A percentile compares a stretch with the other conserved stretches of the same genome.
Evolutionary conservation across 2,113 vertebrate genomes (phyloP).

Genomic region (Tragelaphus strepsiceros): DNA sequence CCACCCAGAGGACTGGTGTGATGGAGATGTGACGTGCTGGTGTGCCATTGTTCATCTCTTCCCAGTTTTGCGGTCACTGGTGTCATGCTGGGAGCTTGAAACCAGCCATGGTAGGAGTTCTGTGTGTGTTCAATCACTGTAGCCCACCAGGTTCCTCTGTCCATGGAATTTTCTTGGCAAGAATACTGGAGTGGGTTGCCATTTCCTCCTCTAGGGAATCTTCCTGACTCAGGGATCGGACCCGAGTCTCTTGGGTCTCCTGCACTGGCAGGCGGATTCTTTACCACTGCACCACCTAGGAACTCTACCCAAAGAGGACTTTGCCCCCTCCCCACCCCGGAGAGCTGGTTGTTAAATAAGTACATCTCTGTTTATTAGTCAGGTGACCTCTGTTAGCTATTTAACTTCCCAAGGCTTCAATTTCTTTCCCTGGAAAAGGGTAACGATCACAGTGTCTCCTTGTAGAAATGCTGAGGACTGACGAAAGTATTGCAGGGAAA

Average conservation of each 20-base stretch:
- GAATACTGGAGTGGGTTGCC: neutral
- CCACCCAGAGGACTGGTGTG: neutral
- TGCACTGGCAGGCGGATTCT: neutral
- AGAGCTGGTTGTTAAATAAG: neutral
- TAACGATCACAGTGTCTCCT: neutral
- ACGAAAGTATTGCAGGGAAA: neutral
- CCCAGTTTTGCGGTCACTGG: neutral
- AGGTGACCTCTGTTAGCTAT: neutral
- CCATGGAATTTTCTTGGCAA: neutral
- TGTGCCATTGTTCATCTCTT: neutral
- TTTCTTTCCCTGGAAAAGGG: neutral
- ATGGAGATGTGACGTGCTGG: fast-evolving
- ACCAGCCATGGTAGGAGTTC: neutral
- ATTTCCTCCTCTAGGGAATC: neutral
- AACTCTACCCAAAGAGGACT: neutral
- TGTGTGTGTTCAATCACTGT: neutral
- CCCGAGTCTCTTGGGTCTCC: neutral
- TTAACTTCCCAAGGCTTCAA: neutral
- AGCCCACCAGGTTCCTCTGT: neutral
- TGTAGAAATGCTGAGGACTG: neutral
- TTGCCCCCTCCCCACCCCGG: fast-evolving
- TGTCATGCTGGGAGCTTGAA: neutral
- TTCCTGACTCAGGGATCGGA: neutral
- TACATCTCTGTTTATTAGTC: neutral
- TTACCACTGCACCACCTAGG: neutral